Evolutionary conservation across 2,113 vertebrate species (phyloP).

Genomic region (Pterocles gutturalis): DNA sequence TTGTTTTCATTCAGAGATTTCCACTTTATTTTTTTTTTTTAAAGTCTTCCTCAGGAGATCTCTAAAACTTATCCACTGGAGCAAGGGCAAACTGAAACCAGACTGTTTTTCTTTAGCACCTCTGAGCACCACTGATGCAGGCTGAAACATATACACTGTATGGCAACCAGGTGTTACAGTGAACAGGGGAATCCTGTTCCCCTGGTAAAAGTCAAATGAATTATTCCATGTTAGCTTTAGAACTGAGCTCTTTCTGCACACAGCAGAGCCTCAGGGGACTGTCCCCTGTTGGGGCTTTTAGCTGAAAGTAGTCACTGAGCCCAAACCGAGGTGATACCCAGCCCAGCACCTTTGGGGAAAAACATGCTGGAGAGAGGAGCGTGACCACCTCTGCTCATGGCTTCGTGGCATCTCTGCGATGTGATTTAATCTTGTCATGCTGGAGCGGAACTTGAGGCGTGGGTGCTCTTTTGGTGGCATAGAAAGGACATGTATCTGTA

Average conservation of each 20-base stretch:
- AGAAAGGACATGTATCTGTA: not conserved
- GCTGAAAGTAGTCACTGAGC: not conserved
- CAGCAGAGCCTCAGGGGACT: fast-evolving
- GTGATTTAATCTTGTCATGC: not conserved
- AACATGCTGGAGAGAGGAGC: not conserved
- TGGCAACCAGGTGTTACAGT: not conserved
- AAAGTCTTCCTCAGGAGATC: not conserved
- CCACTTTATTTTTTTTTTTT: not conserved
- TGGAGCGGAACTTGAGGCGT: not conserved
- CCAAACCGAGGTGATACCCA: not conserved
- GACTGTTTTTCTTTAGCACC: not conserved
- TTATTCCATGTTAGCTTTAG: not conserved
- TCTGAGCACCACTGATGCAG: not conserved
- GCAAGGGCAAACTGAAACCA: not conserved
- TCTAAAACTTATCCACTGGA: not conserved
- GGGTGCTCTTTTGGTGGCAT: not conserved
- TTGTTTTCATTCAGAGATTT: not conserved
- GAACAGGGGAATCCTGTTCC: not conserved
- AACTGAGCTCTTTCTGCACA: not conserved
- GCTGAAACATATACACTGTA: not conserved
- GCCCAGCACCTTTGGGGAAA: not conserved
- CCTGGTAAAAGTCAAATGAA: not conserved
- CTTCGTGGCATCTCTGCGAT: not conserved
- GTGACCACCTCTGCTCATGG: fast-evolving
- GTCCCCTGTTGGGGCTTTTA: not conserved